Base-by-base conservation (phyloP, 1,140 invertebrate species). In the Eciton burchellii region DNA sequence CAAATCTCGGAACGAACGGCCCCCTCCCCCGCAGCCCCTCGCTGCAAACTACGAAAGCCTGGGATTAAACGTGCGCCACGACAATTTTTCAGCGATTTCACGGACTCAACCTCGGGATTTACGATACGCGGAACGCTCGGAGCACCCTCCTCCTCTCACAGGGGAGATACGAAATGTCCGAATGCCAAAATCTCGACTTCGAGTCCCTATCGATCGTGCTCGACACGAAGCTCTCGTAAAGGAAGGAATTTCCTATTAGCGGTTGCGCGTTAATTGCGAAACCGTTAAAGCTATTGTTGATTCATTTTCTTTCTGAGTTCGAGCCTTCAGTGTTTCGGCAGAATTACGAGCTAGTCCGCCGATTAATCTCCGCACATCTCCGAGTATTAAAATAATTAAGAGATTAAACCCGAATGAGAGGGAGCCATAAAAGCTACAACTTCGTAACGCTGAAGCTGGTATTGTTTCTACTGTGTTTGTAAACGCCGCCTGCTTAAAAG, bases 41-140 rank as follows among this genome's bases (percentile, higher is more conserved):
- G 47, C 41, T 84, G 21, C 6, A 45, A 52, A 63, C 12, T 6
- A 12, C 24, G 16, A 72, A 83, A 77, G 70, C 62, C n/a, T 26
- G 1, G 83, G 71, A 86, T 86, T 85, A 86, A 82, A 85, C n/a
- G 76, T 29, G 45, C 62, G 54, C n/a, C 29, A 52, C 19, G 47
- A 54, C 74, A 82, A 85, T 85, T 86, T 85, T 85, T 76, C 83
- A 81, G 26, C 72, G 83, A 86, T 85, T 86, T 74, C 47, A 63
- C 57, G 45, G 54, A 43, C 47, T 86, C 82, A 49, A 65, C 54
- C 62, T 41, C n/a, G 12, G 41, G 63, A 79, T 79, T 79, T 79
- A 52, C 16, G 45, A 56, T 45, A 70, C 41, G 74, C 49, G 11
- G 70, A 57, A 54, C 24, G 12, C n/a, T 45, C 35, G 3, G 56